Base-by-base conservation (phyloP, 2,888 invertebrate species). In the Cheilosia soror region DNA sequence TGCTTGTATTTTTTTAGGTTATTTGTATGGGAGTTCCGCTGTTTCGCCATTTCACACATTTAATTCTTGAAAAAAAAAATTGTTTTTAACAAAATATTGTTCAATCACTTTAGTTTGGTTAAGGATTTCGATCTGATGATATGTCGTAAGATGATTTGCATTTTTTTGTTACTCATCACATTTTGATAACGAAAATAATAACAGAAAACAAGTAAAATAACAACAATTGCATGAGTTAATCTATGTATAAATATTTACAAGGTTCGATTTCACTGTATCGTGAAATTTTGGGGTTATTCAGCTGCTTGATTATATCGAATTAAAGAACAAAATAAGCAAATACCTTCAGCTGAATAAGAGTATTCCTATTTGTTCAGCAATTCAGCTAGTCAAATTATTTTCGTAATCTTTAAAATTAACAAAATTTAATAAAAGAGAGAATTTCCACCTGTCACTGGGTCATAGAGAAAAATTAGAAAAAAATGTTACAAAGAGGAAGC, bases 21-120 rank as follows among this genome's bases (percentile, higher is more conserved):
- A 81, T 57, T 72, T 73, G 80, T 87, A 80, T 75, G 73, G 87
- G 87, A 88, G 83, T 88, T 88, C 88, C 88, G 88, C 88, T 88
- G 88, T 89, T 89, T 88, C 88, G 88, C 88, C 88, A 88, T 88
- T 88, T 87, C 86, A 87, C 84, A 81, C 69, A 79, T 73, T 68
- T 69, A 73, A 63, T 76, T 80, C 55, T 62, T 20, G 20, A 58
- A 27, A 58, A 51, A 62, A 33, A 15, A 25, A 62, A 49, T 29
- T 15, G 9, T 15, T 3, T 15, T 3, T 57, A 69, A 75, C 62
- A 72, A 68, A 73, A 63, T 72, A 55, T 72, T 57, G 71, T 78
- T 81, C 37, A 49, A 77, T 81, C 68, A 73, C 75, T 84, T 84
- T 40, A 80, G 79, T 84, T 79, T 84, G 79, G 80, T 79, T 84